These are phyloP conservation scores for Leptinotarsa haldemani DNA, from an alignment of 2,888 invertebrate species.

Conservation along the genomic window DNA sequence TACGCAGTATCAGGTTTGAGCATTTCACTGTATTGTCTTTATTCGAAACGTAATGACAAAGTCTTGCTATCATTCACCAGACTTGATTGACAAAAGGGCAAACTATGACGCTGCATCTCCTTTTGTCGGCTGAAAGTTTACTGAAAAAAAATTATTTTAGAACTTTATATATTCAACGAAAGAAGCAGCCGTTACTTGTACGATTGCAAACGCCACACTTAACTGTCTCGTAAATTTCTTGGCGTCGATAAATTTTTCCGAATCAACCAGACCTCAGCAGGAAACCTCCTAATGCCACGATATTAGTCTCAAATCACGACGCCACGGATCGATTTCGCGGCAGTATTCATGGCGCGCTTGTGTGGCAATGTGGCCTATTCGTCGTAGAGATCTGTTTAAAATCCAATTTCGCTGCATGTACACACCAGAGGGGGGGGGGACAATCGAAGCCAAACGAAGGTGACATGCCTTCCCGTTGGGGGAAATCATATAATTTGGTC, in stretches of 20 bases:
- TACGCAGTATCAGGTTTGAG: no score
- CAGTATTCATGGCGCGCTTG: not conserved
- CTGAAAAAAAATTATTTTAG: not conserved
- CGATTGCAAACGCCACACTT: not conserved
- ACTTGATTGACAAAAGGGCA: no score
- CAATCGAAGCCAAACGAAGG: constrained; percentile 64
- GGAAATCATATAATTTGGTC: constrained; percentile 49
- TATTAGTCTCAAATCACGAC: not conserved
- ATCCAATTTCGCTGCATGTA: constrained; percentile 58
- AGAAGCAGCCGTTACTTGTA: not conserved
- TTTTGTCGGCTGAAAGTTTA: no score
- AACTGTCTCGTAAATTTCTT: not conserved
- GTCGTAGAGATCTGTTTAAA: constrained; percentile 59
- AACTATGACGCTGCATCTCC: no score
- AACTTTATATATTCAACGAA: not conserved
- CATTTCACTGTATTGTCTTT: no score
- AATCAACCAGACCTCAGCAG: not conserved
- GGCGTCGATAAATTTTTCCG: not conserved
- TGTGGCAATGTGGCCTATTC: constrained; percentile 43
- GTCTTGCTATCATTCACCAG: no score
- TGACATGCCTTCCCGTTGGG: constrained; percentile 56
- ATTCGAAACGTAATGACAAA: no score
- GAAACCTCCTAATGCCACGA: not conserved
- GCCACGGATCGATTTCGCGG: not conserved
- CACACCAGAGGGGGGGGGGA: constrained; percentile 58